Evolutionary conservation across 2,113 vertebrate species (phyloP).

Genomic region (Hippopotamus amphibius): DNA sequence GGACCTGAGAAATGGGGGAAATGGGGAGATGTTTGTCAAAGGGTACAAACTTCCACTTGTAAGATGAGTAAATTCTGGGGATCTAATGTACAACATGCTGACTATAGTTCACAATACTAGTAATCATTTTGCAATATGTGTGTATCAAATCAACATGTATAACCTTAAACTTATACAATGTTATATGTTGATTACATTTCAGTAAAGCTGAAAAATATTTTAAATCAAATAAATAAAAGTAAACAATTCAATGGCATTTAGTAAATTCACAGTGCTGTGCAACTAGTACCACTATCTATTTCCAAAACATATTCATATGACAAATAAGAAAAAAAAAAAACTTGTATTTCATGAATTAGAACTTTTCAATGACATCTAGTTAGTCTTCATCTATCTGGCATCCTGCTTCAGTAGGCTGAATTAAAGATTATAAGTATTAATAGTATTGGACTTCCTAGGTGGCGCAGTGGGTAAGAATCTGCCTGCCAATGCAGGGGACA

Average conservation of each 20-base stretch:
- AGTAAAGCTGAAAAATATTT: neutral
- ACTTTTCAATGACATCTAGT: neutral
- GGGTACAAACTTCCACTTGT: neutral
- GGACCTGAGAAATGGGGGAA: neutral
- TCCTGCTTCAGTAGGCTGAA: neutral
- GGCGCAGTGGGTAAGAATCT: too few species aligned
- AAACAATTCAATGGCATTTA: neutral
- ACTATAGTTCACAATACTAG: neutral
- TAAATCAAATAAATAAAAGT: neutral
- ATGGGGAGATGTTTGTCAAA: neutral
- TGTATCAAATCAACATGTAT: neutral
- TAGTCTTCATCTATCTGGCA: conserved; percentile 15
- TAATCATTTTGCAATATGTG: neutral
- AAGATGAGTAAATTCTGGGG: neutral
- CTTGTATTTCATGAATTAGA: neutral
- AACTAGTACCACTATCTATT: neutral
- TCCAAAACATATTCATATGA: neutral
- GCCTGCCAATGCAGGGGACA: too few species aligned
- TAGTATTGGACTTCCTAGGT: neutral
- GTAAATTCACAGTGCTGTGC: neutral
- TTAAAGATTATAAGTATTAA: neutral
- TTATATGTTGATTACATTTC: neutral
- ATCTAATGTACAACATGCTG: neutral
- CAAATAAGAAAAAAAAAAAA: neutral
- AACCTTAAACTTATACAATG: neutral